phyloP scores from a whole-genome alignment of 2,888 invertebrate genomes.

The Dynastes maya region DNA sequence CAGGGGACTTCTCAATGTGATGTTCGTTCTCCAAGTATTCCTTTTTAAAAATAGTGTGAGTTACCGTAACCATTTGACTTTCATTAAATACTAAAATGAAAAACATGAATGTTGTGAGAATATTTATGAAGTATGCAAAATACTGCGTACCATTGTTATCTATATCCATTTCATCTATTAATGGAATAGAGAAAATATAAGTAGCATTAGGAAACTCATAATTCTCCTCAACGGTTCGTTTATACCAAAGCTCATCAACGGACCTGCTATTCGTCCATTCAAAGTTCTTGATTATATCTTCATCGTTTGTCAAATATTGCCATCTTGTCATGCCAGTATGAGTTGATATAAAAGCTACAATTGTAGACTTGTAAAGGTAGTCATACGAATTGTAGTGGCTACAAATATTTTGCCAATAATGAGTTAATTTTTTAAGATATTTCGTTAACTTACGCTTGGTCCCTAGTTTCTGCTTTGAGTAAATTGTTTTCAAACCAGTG shows the following conservation, averaged over 20 bases:
- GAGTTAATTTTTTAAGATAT: not conserved
- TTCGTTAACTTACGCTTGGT: constrained; percentile 14
- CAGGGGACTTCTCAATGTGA: constrained; percentile 76
- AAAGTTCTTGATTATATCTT: constrained; percentile 72
- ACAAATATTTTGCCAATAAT: not conserved
- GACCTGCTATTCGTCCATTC: constrained; percentile 81
- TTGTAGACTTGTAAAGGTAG: constrained; percentile 27
- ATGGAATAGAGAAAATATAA: constrained; percentile 86
- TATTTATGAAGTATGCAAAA: not conserved
- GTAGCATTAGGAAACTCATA: constrained; percentile 78
- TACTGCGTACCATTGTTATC: not conserved
- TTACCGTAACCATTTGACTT: constrained; percentile 79
- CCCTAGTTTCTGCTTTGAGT: not conserved
- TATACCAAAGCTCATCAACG: constrained; percentile 92
- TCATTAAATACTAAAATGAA: constrained; percentile 54
- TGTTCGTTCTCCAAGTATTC: constrained; percentile 73
- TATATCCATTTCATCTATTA: constrained; percentile 68
- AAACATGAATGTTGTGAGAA: not conserved
- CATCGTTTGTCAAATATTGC: constrained; percentile 70
- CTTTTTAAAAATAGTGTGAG: constrained; percentile 85
- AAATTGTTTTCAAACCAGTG: constrained; percentile 62
- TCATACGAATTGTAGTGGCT: constrained; percentile 26
- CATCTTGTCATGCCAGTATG: constrained; percentile 91
- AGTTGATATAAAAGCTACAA: constrained; percentile 85
- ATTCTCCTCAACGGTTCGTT: constrained; percentile 89